phyloP scores from a whole-genome alignment of 2,797 vertebrate species.

The Cuniculus paca region DNA sequence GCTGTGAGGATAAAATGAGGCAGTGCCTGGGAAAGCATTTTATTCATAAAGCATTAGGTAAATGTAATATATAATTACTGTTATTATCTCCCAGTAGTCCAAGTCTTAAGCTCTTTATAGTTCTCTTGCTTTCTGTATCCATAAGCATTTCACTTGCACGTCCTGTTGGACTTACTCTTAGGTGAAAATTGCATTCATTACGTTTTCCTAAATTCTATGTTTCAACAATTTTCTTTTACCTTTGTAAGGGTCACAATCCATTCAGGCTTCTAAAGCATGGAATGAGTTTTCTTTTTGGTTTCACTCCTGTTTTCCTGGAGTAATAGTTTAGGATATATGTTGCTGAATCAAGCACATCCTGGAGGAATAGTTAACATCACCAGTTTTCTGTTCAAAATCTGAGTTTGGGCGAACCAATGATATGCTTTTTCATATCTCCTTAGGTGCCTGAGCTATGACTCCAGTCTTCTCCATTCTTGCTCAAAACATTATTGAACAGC shows the following conservation, averaged over 20 bases:
- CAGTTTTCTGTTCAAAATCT: not conserved
- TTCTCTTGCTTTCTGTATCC: conserved; percentile 57
- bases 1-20: conserved; percentile 28
- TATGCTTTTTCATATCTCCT: not conserved
- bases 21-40: conserved; percentile 62
- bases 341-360: not conserved
- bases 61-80: conserved; percentile 71
- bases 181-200: not conserved
- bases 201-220: not conserved
- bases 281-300: not conserved
- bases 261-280: not conserved
- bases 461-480: not conserved
- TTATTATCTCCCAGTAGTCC: conserved; percentile 64
- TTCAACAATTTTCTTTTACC: not conserved
- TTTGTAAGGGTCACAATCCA: not conserved
- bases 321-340: not conserved
- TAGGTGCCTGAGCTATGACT: not conserved
- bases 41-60: conserved; percentile 69
- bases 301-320: not conserved
- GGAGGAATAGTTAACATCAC: not conserved
- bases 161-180: not conserved
- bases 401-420: not conserved
- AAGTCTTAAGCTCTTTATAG: conserved; percentile 40
- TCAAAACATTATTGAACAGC: not conserved
- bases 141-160: conserved; percentile 1